These are phyloP conservation scores for Perca flavescens DNA, from an alignment of 2,113 vertebrate species.

Conservation along the genomic window DNA sequence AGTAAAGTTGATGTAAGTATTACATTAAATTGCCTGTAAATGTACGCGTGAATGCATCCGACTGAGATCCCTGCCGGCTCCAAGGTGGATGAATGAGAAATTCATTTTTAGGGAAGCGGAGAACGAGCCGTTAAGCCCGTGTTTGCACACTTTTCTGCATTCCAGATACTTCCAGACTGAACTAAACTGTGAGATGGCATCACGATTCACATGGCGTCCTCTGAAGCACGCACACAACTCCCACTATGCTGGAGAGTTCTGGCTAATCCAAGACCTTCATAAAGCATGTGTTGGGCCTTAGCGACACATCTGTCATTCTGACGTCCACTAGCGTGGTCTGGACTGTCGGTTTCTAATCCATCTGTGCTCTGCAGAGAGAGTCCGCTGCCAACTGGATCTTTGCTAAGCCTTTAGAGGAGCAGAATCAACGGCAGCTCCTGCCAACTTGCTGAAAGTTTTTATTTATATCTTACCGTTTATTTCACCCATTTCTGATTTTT, in stretches of 20 bases:
- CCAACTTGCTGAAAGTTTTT: conserved; percentile 70
- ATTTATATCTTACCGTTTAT: conserved; percentile 60
- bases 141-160: conserved; percentile 36
- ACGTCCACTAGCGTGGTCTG: conserved; percentile 69
- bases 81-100: conserved; percentile 41
- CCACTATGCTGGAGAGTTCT: conserved; percentile 50
- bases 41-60: conserved; percentile 2
- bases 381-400: conserved; percentile 73
- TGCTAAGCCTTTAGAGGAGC: conserved; percentile 75
- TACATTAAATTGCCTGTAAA: conserved; percentile 70
- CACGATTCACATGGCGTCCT: conserved; percentile 31
- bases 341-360: conserved; percentile 74
- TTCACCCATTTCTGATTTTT: conserved; percentile 36
- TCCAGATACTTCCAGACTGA: conserved; percentile 26
- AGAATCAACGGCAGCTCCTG: conserved; percentile 42
- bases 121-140: conserved; percentile 16
- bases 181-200: conserved; percentile 43
- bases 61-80: neutral
- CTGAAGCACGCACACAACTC: conserved; percentile 33
- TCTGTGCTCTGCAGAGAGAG: conserved; percentile 73
- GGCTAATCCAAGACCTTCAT: conserved; percentile 77
- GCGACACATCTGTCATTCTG: conserved; percentile 77
- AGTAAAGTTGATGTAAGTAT: conserved; percentile 59
- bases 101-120: conserved; percentile 5
- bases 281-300: conserved; percentile 78